Evolutionary conservation across 2,797 vertebrate genomes (phyloP), one percentile per base, ranked within the genome.

Genomic region (Anguilla marmorata): DNA sequence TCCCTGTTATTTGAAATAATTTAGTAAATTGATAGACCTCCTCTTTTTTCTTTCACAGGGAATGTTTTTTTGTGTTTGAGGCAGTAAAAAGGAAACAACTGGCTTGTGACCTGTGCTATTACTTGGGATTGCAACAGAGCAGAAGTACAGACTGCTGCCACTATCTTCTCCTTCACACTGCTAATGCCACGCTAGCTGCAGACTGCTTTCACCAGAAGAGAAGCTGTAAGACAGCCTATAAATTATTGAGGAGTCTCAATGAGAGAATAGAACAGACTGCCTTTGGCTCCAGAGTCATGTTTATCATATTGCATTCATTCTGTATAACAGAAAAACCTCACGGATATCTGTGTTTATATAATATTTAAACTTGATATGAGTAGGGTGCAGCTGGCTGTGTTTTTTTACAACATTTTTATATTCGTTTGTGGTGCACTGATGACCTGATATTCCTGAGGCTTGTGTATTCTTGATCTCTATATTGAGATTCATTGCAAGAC

Each of bases 221-320:
- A 85, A 27, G 52, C 80, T 72, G 54, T 86, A 88, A 89, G 90
- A 91, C 87, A 60, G 85, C 27, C 30, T 84, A 91, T 93, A 79
- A 92, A 93, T 92, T 91, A 92, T 93, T 91, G 63, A 92, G 63
- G 86, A 83, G 50, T 30, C 85, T 54, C 86, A 89, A 87, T 90
- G 69, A 90, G 89, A 92, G 85, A 88, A 89, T 48, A 87, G 80
- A 89, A 87, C 76, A 87, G 86, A 88, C 86, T 45, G 85, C 84
- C 87, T 87, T 83, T 76, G 87, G 90, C 41, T 90, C 89, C 69
- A 86, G 83, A 56, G 52, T 16, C 33, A 41, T 88, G 86, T 90
- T 86, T 87, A 89, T 85, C 87, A 66, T 84, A 86, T 88, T 87
- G 86, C 85, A 86, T 82, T 88, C 82, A 76, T 63, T 50, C 86